Evolutionary conservation across 2,888 invertebrate species (phyloP).

Genomic region (Tetheella fluctuosa): DNA sequence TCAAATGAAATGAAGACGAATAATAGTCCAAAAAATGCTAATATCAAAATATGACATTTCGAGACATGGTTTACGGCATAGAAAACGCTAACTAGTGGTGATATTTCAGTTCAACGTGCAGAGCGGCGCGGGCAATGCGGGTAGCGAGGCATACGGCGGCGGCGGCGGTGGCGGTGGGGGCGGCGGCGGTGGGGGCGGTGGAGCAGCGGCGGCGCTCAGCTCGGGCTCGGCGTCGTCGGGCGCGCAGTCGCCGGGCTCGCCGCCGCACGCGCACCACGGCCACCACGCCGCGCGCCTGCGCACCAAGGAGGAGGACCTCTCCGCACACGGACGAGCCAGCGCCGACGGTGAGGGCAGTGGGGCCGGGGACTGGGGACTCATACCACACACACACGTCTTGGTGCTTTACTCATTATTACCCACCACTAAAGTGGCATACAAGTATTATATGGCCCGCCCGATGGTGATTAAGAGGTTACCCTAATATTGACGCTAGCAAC

Average conservation of each 20-base stretch:
- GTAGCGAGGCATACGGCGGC: slow-evolving; percentile 43
- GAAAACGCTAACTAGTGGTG: not conserved
- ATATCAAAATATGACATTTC: too few relatives aligned
- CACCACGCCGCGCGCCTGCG: slow-evolving; percentile 71
- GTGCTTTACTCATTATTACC: too few relatives aligned
- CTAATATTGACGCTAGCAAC: too few relatives aligned
- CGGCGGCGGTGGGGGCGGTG: slow-evolving; percentile 50
- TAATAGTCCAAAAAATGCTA: too few relatives aligned
- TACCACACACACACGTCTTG: not conserved
- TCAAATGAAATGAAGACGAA: too few relatives aligned
- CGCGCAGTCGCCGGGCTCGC: slow-evolving; percentile 72
- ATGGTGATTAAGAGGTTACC: too few relatives aligned
- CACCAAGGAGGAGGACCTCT: slow-evolving; percentile 86
- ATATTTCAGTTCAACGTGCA: slow-evolving; percentile 75
- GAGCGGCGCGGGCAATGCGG: slow-evolving; percentile 52
- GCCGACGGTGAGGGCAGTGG: too few relatives aligned
- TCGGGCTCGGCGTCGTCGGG: slow-evolving; percentile 75
- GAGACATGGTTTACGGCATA: too few relatives aligned
- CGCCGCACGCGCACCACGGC: slow-evolving; percentile 61
- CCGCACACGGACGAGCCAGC: slow-evolving; percentile 85
- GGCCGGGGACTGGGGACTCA: too few relatives aligned
- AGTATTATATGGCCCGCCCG: too few relatives aligned
- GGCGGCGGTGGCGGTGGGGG: slow-evolving; percentile 33
- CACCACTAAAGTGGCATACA: too few relatives aligned
- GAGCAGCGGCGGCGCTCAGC: slow-evolving; percentile 60